Percentiles rank a stretch among this genome's conserved stretches.
Conservation (phyloP, 1,140 invertebrate genomes). For the Theocolax elegans region DNA sequence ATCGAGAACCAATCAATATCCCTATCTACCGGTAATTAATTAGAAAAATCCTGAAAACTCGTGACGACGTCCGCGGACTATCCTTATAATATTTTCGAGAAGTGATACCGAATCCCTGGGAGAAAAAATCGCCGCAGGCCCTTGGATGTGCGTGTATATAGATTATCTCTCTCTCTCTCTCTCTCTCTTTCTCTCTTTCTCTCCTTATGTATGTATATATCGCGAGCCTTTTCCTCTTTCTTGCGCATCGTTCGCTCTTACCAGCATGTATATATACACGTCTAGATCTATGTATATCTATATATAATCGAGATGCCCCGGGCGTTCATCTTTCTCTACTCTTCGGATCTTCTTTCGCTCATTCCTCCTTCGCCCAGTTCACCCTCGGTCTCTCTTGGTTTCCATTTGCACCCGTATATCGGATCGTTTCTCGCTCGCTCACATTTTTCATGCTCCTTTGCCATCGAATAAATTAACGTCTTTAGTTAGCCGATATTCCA, state of each 20-base stretch:
- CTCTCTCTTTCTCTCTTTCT: constrained; percentile 31
- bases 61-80: constrained; percentile 49
- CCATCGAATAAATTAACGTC: constrained; percentile 63
- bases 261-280: too few relatives aligned
- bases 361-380: constrained; percentile 30
- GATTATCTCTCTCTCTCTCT: constrained; percentile 25
- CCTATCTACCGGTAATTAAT: constrained; percentile 54
- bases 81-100: constrained; percentile 5
- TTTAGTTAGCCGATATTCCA: constrained; percentile 60
- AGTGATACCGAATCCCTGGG: constrained; percentile 18
- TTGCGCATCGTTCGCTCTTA: too few relatives aligned
- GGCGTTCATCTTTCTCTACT: constrained; percentile 29
- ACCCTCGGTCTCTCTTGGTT: constrained; percentile 12
- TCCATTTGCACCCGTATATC: constrained; percentile 23
- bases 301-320: constrained; percentile 20
- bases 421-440: constrained; percentile 25
- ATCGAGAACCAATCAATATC: constrained; percentile 57
- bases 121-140: constrained; percentile 52
- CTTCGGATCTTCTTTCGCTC: constrained; percentile 23
- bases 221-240: too few relatives aligned
- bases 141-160: constrained; percentile 45
- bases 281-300: constrained; percentile 37
- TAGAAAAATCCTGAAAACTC: constrained; percentile 57
- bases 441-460: constrained; percentile 52
- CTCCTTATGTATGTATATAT: too few relatives aligned